Percentiles rank a stretch among this genome's conserved stretches.
Evolutionary conservation across 2,797 vertebrate species (phyloP).

Genomic region (Gorsachius magnificus): DNA sequence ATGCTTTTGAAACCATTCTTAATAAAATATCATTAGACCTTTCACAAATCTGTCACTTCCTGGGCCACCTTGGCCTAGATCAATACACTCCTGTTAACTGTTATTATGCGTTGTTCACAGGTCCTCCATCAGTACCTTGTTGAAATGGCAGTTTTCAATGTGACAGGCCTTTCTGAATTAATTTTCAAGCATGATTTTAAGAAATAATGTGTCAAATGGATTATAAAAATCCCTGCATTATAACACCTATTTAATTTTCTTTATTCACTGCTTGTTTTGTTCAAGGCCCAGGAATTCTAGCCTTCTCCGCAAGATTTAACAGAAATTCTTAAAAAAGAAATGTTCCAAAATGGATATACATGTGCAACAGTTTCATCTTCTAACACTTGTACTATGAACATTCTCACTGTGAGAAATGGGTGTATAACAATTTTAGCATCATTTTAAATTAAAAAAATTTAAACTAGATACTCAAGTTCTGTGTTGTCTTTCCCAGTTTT

Average conservation of each 20-base stretch:
- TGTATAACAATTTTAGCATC: background rate
- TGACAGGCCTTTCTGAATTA: slow-evolving; percentile 18
- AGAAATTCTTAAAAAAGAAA: slow-evolving; percentile 11
- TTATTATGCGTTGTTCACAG: slow-evolving; percentile 19
- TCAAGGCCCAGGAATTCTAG: background rate
- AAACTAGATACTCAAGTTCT: background rate
- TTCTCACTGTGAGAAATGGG: background rate
- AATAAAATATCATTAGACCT: slow-evolving; percentile 19
- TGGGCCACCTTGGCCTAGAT: slow-evolving; percentile 10
- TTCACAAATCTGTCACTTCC: slow-evolving; percentile 38
- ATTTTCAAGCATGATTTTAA: slow-evolving; percentile 41
- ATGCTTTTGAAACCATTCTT: slow-evolving; percentile 35
- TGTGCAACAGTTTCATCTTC: background rate
- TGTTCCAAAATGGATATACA: background rate
- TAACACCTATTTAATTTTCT: background rate
- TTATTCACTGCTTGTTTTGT: background rate
- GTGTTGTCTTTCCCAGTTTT: background rate
- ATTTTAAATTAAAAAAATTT: background rate
- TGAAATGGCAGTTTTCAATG: slow-evolving; percentile 37
- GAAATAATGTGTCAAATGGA: background rate
- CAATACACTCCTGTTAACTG: slow-evolving; percentile 34
- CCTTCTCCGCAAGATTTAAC: background rate
- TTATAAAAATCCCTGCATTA: background rate
- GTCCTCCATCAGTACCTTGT: slow-evolving; percentile 1
- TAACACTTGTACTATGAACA: background rate